Evolutionary conservation across 1,140 invertebrate species (phyloP).

Genomic region (Euwallacea fornicatus): DNA sequence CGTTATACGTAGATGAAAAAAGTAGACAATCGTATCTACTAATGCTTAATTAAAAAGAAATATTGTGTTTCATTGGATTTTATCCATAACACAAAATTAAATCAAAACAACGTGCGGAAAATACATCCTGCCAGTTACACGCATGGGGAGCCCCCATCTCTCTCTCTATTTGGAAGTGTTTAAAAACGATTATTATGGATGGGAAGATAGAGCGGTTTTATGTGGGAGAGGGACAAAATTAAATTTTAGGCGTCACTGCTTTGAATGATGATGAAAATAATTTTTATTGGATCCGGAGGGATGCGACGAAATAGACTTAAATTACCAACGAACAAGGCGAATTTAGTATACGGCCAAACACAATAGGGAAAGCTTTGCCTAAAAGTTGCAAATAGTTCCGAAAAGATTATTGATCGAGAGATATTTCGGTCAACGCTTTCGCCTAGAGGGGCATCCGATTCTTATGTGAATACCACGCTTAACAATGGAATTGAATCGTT

Average conservation of each 20-base stretch:
- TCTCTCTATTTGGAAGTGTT: slow-evolving; percentile 15
- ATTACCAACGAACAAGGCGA: not conserved
- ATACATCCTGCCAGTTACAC: slow-evolving; percentile 24
- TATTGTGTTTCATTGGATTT: slow-evolving; percentile 30
- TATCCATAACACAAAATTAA: slow-evolving; percentile 30
- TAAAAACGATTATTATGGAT: slow-evolving; percentile 28
- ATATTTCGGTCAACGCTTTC: slow-evolving; percentile 6
- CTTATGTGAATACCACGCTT: slow-evolving; percentile 5
- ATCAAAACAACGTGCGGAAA: slow-evolving; percentile 26
- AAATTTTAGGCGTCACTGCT: slow-evolving; percentile 22
- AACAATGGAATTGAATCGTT: slow-evolving; percentile 5
- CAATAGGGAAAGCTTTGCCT: no score
- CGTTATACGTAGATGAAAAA: slow-evolving; percentile 2
- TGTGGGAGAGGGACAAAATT: slow-evolving; percentile 26
- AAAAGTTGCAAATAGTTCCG: no score
- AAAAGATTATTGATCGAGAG: not conserved
- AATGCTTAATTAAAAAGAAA: slow-evolving; percentile 32
- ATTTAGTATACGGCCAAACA: no score
- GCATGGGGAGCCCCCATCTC: slow-evolving; percentile 3
- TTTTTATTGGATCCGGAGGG: not conserved
- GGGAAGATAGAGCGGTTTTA: slow-evolving; percentile 21
- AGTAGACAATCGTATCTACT: slow-evolving; percentile 18
- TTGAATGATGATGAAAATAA: slow-evolving; percentile 26
- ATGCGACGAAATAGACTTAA: slow-evolving; percentile 7
- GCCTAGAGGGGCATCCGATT: slow-evolving; percentile 1